Evolutionary conservation across 2,888 invertebrate genomes (phyloP), one percentile per base, ranked within the genome.

Genomic region (Bibio marci): DNA sequence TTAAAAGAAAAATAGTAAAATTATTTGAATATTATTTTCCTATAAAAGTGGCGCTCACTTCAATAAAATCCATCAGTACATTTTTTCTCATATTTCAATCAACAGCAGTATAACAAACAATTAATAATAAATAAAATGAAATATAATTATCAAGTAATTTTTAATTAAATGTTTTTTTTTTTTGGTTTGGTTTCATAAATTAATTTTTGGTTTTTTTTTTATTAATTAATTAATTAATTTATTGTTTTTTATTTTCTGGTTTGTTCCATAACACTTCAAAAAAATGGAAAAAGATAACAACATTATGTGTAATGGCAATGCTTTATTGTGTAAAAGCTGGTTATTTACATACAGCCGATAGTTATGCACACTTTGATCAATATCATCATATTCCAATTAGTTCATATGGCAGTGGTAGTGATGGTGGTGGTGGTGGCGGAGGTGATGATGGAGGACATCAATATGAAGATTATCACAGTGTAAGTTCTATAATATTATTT

Each of bases 321-420:
- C 13, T 22, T 26, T 39, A 28, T 22, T 28, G 25, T 22, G 30
- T 11, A 25, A 30, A 10, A 22, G 35, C 35, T n/a, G 12, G 12
- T 11, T 35, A 37, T 30, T 30, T 33, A 30, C 33, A 36, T 22
- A 33, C 38, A 19, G 26, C 38, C 13, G 26, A 35, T 30, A 38
- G 38, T 35, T 38, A 38, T 35, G 32, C 38, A 18, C 35, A 35
- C n/a, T 38, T 41, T 32, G 37, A 38, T 35, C 35, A 38, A 35
- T 18, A 30, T 6, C 4, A 14, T 13, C 30, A 30, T 30, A 5
- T 6, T 30, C 30, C 14, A 14, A 14, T 5, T 4, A 7, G 11
- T 4, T 35, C 35, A 26, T 27, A 36, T 28, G 37, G 37, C 13
- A 4, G 12, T 5, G 37, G 13, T 7, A 27, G 25, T 12, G 34